Base-by-base conservation (phyloP, 2,888 invertebrate species). In the Colletes collaris region DNA sequence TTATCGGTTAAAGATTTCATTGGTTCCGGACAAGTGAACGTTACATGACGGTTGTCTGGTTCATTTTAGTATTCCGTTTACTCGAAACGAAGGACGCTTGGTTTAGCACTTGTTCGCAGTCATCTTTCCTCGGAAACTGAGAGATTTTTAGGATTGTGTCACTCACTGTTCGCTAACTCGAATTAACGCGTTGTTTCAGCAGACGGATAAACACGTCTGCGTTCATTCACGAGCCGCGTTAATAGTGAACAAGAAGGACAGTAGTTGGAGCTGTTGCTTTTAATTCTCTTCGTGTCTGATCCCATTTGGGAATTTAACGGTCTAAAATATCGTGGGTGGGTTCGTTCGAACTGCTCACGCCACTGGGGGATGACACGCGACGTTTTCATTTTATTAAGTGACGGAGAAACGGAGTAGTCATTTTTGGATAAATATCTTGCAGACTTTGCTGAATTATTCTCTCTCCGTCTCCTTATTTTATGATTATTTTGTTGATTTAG, bases 331-430 rank as follows among this genome's bases (percentile, higher is more conserved):
- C 46, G 27, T 80, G 44, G 58, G 55, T 19, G 72, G 49, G 58
- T 37, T 11, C 60, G 7, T 2, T 1, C 19, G 44, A 35, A 44
- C 49, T 37, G 27, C 27, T 27, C 49, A 62, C 59, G 66, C 58
- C 63, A 55, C 52, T 75, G 58, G 49, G 35, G 55, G 49, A 37
- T 8, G 19, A 63, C 88, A 89, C 85, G 88, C 87, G 71, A 88
- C 52, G 56, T 62, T 87, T 81, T 80, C 78, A 88, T 89, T 87
- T 88, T 8, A 52, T 66, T 77, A 65, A 88, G 89, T 87, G 78
- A 68, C 10, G 52, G 6, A 7, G 40, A 40, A 40, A 4, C 40
- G 4, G 2, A 40, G 40, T 40, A 0, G 40, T 40, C 40, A 40
- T 7, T 40, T 40, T 40, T 40, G 40, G 40, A 6, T 40, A 40